Percentiles rank a stretch among this genome's conserved stretches.
These are phyloP conservation scores for Lasioglossum lativentre DNA, from an alignment of 2,888 invertebrate genomes.

Conservation along the genomic window DNA sequence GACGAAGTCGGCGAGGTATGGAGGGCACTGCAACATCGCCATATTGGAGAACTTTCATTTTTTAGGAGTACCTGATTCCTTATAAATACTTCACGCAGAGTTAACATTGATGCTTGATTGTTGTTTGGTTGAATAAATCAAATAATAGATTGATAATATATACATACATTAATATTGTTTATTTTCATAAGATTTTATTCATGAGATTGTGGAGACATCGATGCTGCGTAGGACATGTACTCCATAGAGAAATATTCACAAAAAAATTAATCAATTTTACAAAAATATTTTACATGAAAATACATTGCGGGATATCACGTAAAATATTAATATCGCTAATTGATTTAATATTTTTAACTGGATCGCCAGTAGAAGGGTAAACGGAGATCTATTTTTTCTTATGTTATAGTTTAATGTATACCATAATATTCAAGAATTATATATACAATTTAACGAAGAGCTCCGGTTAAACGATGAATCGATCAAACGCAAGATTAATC, in stretches of 20 bases:
- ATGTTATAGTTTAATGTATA: neutral
- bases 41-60: conserved; percentile 36
- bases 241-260: neutral
- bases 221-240: conserved; percentile 22
- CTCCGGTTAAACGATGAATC: neutral
- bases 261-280: neutral
- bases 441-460: neutral
- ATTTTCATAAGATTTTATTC: neutral
- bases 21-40: conserved; percentile 5
- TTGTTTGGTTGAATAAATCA: neutral
- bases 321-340: neutral
- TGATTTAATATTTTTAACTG: neutral
- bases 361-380: neutral
- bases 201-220: conserved; percentile 34
- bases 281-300: neutral
- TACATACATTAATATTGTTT: neutral
- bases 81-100: neutral
- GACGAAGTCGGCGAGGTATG: neutral
- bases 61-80: neutral
- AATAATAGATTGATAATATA: neutral
- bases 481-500: neutral
- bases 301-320: neutral
- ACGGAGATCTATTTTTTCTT: neutral
- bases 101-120: neutral
- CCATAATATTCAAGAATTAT: neutral